Percentiles rank a stretch among this genome's conserved stretches.
Evolutionary conservation across 2,888 invertebrate species (phyloP).

Genomic region (Brachypalpus laphriformis): DNA sequence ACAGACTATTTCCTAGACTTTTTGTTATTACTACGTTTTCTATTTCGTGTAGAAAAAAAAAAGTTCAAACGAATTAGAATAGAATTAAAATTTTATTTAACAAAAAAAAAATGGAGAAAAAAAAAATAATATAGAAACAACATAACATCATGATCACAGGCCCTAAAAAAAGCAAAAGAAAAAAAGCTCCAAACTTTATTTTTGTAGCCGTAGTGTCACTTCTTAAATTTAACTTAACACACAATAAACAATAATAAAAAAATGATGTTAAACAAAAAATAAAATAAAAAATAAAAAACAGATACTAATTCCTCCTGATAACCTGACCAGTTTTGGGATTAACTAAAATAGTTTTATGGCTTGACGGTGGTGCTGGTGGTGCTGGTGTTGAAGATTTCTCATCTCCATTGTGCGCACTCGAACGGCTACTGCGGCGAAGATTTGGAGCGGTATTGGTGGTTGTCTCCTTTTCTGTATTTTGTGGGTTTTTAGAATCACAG

Average conservation of each 20-base stretch:
- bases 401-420: constrained; percentile 72
- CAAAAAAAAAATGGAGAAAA: constrained; percentile 26
- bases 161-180: constrained; percentile 30
- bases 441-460: neutral
- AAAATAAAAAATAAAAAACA: constrained; percentile 60
- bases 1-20: constrained; percentile 70
- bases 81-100: constrained; percentile 45
- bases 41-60: constrained; percentile 39
- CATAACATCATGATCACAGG: constrained; percentile 61
- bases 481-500: constrained; percentile 52
- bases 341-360: constrained; percentile 82
- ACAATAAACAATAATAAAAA: constrained; percentile 17
- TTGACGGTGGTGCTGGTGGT: constrained; percentile 66
- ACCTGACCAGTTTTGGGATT: constrained; percentile 83
- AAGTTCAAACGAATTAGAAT: constrained; percentile 26
- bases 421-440: constrained; percentile 79
- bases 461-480: constrained; percentile 15
- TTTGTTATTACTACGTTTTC: constrained; percentile 47
- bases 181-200: constrained; percentile 34
- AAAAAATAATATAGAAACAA: constrained; percentile 45
- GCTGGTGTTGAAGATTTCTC: constrained; percentile 54
- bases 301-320: constrained; percentile 80
- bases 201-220: constrained; percentile 41
- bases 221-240: constrained; percentile 48
- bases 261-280: constrained; percentile 31